Base-by-base conservation (phyloP, 1,140 invertebrate genomes). In the Cotesia chilonis region DNA sequence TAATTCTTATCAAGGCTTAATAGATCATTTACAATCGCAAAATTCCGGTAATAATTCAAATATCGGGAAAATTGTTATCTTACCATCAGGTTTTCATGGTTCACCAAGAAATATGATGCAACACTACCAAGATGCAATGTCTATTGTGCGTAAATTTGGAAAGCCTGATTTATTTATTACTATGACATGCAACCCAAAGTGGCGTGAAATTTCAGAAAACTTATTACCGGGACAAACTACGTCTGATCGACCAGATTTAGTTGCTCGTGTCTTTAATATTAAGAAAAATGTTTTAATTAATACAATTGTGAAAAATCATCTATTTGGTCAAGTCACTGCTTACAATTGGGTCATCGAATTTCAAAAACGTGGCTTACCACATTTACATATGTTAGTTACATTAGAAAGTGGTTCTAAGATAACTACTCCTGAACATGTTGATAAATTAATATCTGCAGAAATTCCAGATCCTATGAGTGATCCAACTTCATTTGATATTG, bases 41-140 rank as follows among this genome's bases (percentile, higher is more conserved):
- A 41, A 9, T 41, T 47, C 41, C 7, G 2, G 61, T 47, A 61
- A 10, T 41, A n/a, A 35, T 70, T 12, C 36, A 9, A 54, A 57
- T 6, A 51, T 77, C 61, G 75, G 70, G 51, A 73, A 70, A 74
- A 36, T 57, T 81, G 65, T 78, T 61, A 84, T 86, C 73, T 71
- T 83, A 52, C 83, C 82, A 70, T 76, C 81, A 47, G 79, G 77
- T 17, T 87, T 78, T 71, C 76, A 67, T 36, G 83, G 81, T 55
- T 82, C 82, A 74, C 82, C 80, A 72, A 77, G 83, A 52, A 70
- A 86, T 75, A 84, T 86, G 84, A 81, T 85, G 51, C 79, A 87
- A 76, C 81, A 84, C 74, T 75, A 77, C 69, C 84, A 85, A 75
- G 83, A 86, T 78, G 77, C 74, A 76, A 87, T 81, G 79, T 78